phyloP scores from a whole-genome alignment of 2,888 invertebrate genomes.

The Eutolmus rufibarbis region DNA sequence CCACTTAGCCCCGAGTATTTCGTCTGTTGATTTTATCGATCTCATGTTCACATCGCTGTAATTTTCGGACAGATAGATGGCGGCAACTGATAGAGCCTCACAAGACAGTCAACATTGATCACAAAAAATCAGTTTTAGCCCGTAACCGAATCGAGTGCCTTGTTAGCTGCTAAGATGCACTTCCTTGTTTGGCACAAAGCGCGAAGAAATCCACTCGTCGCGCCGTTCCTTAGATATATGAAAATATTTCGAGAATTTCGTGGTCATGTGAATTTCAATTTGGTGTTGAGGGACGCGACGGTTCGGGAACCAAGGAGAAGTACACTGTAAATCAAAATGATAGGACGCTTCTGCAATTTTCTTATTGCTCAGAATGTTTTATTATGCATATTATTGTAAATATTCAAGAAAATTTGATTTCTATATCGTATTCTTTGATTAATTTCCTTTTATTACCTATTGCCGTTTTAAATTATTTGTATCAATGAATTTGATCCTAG shows the following conservation, averaged over 20 bases:
- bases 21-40: slow-evolving; percentile 36
- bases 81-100: slow-evolving; percentile 17
- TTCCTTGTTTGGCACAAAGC: slow-evolving; percentile 16
- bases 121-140: slow-evolving; percentile 24
- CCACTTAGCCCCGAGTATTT: slow-evolving; percentile 29
- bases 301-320: not conserved
- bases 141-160: not conserved
- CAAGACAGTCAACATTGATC: slow-evolving; percentile 24
- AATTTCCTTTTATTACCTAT: too few relatives aligned
- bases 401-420: too few relatives aligned
- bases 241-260: slow-evolving; percentile 22
- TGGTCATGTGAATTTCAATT: slow-evolving; percentile 4
- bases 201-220: not conserved
- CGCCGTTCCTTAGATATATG: not conserved
- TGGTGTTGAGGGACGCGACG: not conserved
- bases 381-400: too few relatives aligned
- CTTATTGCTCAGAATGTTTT: not conserved
- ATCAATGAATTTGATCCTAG: too few relatives aligned
- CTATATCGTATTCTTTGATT: too few relatives aligned
- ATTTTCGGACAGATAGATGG: slow-evolving; percentile 36
- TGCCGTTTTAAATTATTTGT: too few relatives aligned
- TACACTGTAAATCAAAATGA: not conserved
- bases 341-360: not conserved
- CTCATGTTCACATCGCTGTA: slow-evolving; percentile 35
- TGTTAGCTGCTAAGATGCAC: slow-evolving; percentile 18